A percentile compares a stretch with the other conserved stretches of the same genome.
These are phyloP conservation scores for Drosophila antonietae DNA, from an alignment of 2,888 invertebrate species.

Conservation along the genomic window DNA sequence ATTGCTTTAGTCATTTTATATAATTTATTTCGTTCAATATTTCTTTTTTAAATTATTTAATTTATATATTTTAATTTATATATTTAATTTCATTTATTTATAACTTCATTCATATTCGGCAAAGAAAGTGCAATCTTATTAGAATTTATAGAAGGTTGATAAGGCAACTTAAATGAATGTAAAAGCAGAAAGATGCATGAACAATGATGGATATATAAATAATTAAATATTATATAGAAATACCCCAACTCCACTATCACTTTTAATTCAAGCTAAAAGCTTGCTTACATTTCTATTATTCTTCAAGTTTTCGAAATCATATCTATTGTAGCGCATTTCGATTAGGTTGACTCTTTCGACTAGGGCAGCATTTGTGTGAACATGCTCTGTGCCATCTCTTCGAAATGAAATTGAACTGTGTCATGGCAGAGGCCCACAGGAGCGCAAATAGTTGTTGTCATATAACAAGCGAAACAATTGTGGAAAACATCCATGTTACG, in stretches of 20 bases:
- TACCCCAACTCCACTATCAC: neutral
- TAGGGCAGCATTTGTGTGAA: neutral
- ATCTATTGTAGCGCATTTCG: conserved; percentile 6
- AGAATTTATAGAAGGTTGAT: too few species aligned
- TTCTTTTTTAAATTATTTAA: too few species aligned
- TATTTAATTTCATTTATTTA: too few species aligned
- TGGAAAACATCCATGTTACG: conserved; percentile 55
- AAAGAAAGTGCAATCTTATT: too few species aligned
- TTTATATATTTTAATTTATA: too few species aligned
- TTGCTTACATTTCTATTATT: neutral
- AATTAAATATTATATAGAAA: neutral
- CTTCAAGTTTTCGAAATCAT: neutral
- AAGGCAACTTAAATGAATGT: too few species aligned
- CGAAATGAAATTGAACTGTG: conserved; percentile 69
- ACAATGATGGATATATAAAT: neutral
- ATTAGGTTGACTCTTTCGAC: neutral
- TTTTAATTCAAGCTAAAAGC: neutral
- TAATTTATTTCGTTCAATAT: too few species aligned
- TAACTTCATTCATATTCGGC: too few species aligned
- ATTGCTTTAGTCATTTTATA: too few species aligned
- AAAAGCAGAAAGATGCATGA: too few species aligned
- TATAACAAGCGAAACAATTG: conserved; percentile 50
- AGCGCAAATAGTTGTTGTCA: conserved; percentile 35
- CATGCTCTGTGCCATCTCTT: conserved; percentile 7
- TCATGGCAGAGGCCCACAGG: conserved; percentile 65